Base-by-base conservation (phyloP, 53 echinoderm and acorn worm genomes). In the Arbacia lixula region DNA sequence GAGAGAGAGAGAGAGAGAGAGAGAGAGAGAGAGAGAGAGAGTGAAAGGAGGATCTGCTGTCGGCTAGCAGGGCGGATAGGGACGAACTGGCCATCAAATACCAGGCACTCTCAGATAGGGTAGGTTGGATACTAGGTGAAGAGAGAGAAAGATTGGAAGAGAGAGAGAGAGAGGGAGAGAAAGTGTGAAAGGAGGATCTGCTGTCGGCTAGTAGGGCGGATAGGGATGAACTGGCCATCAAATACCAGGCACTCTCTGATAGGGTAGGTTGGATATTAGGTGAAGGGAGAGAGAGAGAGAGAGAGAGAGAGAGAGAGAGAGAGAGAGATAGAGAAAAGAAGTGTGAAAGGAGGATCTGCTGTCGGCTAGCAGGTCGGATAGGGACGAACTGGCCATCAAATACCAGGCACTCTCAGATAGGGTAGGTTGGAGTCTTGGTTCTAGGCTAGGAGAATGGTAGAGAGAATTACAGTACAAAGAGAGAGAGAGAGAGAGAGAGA, bases 41-140 rank as follows among this genome's bases (percentile, higher is more conserved):
- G n/a, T n/a, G n/a, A n/a, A n/a, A n/a, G 50, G 98, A 98, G 27
- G 98, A 98, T 46, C 78, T 98, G 24, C 69, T 98, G 68, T 92
- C 98, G 1, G 74, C 90, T 5, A 98, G 98, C 71, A 75, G 98
- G 14, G 98, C 98, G 6, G 98, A 98, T 30, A 53, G 98, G 39
- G 98, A 98, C 82, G 98, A 98, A 60, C 75, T 98, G 72, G 98
- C 94, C 28, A 98, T 98, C 86, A 98, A 98, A 88, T 98, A 98
- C 42, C 94, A 98, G 69, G 98, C 98, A 0, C 74, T 98, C 31
- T 86, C 98, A 3, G 98, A 98, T 49, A 84, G 98, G 88, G 98
- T 98, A 63, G 87, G 98, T 85, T n/a, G n/a, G n/a, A n/a, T n/a
- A n/a, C n/a, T n/a, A n/a, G n/a, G n/a, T n/a, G n/a, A n/a, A n/a